phyloP scores from a whole-genome alignment of 2,797 vertebrate species.

The Pipistrellus nathusii region DNA sequence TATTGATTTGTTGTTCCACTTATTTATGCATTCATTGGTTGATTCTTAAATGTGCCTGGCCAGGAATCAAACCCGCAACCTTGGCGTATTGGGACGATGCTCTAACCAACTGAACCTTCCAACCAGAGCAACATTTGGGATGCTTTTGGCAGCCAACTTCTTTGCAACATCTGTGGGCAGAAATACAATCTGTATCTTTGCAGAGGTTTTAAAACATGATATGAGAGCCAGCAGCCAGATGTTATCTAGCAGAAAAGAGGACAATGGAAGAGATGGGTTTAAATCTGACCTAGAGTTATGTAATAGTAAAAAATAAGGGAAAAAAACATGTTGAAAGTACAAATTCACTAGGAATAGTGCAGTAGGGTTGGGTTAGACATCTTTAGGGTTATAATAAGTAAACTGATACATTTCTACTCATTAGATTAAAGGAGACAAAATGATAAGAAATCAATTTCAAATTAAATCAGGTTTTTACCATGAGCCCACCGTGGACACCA shows the following conservation, averaged over 20 bases:
- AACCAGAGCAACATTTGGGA: neutral
- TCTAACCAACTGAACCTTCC: neutral
- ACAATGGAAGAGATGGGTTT: neutral
- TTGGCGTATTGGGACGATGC: neutral
- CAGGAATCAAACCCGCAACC: neutral
- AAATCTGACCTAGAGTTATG: neutral
- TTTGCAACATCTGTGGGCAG: neutral
- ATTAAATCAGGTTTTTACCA: slow-evolving; percentile 88
- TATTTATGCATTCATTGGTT: neutral
- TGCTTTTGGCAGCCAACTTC: neutral
- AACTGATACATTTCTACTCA: neutral
- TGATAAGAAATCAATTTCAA: neutral
- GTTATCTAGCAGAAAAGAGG: neutral
- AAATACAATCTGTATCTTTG: neutral
- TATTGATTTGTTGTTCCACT: neutral
- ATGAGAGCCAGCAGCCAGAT: neutral
- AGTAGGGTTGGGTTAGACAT: neutral
- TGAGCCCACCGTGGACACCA: slow-evolving; percentile 97
- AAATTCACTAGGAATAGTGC: neutral
- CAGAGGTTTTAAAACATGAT: neutral
- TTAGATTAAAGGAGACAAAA: slow-evolving; percentile 6
- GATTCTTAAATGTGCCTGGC: neutral
- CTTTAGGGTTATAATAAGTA: neutral
- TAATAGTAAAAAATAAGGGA: neutral
- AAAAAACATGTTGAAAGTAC: neutral